Base-by-base conservation (phyloP, 2,888 invertebrate genomes). In the Autographa pulchrina region DNA sequence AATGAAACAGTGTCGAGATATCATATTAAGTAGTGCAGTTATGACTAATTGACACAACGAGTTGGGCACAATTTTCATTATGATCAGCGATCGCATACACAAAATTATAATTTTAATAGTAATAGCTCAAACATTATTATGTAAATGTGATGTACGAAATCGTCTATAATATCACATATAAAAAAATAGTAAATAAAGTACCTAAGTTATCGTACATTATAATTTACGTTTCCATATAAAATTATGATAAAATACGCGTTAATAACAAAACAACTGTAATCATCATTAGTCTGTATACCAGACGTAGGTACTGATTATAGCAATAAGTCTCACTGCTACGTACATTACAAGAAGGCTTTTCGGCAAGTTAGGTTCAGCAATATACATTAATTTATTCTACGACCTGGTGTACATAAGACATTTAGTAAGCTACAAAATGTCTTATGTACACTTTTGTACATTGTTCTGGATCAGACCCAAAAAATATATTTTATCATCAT, bases 1-100 rank as follows among this genome's bases (percentile, higher is more conserved):
- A n/a, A 54, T 54, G 52, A 54, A 54, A 54, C 52, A 54, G 18
- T 52, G 52, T 18, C 8, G 52, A 54, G 52, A 54, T 54, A 9
- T 18, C 1, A 18, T 7, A 54, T 54, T 54, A 54, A 54, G 54
- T 20, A 54, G 48, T 16, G n/a, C 20, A 54, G 54, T 54, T 20
- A 11, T 20, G 54, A 54, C 54, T 20, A 54, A 54, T 54, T 54
- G 9, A 20, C 20, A 20, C 8, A 20, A 54, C 54, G 54, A 48
- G n/a, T 48, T 48, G 54, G 20, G 2, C 20, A 54, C 54, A 54
- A 54, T 54, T 54, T 11, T 18, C 54, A 54, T 54, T 54, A 54
- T 54, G 20, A 54, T 1, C 11, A 11, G 13, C 20, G 20, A 54
- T 54, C 54, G 20, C 54, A 20, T 13, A 20, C 54, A 54, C 20